Conservation (phyloP, 2,797 vertebrate genomes). For the Alcedo atthis region DNA sequence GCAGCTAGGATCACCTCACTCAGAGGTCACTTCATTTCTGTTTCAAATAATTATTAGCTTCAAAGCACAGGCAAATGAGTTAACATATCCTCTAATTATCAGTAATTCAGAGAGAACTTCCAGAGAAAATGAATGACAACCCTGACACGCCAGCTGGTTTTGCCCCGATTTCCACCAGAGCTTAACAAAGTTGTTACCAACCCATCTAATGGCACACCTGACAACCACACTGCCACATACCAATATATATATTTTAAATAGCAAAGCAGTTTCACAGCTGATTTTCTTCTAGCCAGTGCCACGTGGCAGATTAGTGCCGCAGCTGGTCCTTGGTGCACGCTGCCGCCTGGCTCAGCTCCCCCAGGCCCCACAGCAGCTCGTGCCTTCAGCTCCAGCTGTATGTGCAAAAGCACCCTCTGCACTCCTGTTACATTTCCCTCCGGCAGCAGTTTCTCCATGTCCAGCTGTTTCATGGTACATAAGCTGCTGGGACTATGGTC, state of each 20-base stretch:
- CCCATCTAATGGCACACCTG: background rate
- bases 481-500: background rate
- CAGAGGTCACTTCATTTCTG: background rate
- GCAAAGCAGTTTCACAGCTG: background rate
- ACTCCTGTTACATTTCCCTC: background rate
- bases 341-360: rapidly evolving
- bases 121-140: background rate
- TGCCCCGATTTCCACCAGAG: background rate
- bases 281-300: rapidly evolving
- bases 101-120: background rate
- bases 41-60: background rate
- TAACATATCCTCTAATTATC: background rate
- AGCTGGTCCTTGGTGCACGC: rapidly evolving
- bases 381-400: background rate
- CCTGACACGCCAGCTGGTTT: background rate
- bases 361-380: rapidly evolving
- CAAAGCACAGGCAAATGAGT: background rate
- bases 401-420: rapidly evolving
- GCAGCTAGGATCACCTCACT: background rate
- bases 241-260: background rate
- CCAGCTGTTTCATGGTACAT: background rate
- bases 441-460: background rate
- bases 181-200: background rate
- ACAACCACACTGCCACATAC: background rate
- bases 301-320: rapidly evolving